Percentiles rank a stretch among this genome's conserved stretches.
Conservation (phyloP, 2,888 invertebrate genomes). For the Agrilus biguttatus region DNA sequence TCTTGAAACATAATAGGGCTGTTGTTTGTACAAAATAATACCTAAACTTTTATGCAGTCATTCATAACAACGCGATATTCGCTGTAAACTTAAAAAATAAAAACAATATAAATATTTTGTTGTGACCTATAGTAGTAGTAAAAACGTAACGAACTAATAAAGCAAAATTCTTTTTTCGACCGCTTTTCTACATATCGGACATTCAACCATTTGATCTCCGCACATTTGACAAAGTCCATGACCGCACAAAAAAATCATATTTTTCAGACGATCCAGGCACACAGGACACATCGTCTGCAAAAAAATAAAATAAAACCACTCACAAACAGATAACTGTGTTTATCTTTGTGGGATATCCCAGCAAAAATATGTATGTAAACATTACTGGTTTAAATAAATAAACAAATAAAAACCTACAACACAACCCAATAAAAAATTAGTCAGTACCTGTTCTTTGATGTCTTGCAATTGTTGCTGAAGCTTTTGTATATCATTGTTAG, state of each 20-base stretch:
- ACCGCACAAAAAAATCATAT: slow-evolving; percentile 97
- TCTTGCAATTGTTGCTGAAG: slow-evolving; percentile 90
- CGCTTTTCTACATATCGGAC: slow-evolving; percentile 93
- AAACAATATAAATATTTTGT: too few species aligned
- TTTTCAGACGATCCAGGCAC: slow-evolving; percentile 92
- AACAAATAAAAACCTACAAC: too few species aligned
- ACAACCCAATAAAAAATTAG: not conserved
- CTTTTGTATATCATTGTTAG: slow-evolving; percentile 72
- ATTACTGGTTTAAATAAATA: too few species aligned
- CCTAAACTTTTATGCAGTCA: too few species aligned
- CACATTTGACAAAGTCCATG: slow-evolving; percentile 98
- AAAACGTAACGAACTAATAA: slow-evolving; percentile 47
- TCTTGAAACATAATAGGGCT: too few species aligned
- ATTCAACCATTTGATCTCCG: slow-evolving; percentile 93
- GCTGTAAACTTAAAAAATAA: too few species aligned
- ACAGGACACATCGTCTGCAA: slow-evolving; percentile 96
- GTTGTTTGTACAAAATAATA: too few species aligned
- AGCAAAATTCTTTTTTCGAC: slow-evolving; percentile 91
- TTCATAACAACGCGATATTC: too few species aligned
- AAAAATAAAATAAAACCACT: slow-evolving; percentile 5
- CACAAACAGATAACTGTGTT: too few species aligned
- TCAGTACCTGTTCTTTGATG: slow-evolving; percentile 86
- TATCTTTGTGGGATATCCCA: too few species aligned
- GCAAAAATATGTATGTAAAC: too few species aligned
- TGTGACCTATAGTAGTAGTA: too few species aligned